These are phyloP conservation scores for Coryphaenoides rupestris DNA, from an alignment of 2,113 vertebrate genomes.

Conservation along the genomic window DNA sequence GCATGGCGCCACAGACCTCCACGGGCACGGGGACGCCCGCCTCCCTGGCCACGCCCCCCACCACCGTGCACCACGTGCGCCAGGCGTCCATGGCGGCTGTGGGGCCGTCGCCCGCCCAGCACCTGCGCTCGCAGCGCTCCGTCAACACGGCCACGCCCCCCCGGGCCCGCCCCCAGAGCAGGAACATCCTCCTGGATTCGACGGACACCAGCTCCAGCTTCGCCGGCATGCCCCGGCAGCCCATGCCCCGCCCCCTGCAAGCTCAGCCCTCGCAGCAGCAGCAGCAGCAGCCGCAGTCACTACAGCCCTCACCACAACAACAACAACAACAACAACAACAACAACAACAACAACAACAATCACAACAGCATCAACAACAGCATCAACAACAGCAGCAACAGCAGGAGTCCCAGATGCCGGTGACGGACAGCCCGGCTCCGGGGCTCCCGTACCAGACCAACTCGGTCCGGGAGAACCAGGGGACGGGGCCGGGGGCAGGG, in stretches of 20 bases:
- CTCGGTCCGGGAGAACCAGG: conserved; percentile 67
- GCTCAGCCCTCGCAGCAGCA: conserved; percentile 51
- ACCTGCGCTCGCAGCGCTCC: conserved; percentile 73
- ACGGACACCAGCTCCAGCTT: conserved; percentile 80
- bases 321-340: conserved; percentile 25
- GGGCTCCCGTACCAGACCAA: conserved; percentile 77
- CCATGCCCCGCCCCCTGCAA: conserved; percentile 36
- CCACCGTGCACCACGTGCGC: conserved; percentile 71
- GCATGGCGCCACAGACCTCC: conserved; percentile 63
- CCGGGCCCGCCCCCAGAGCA: conserved; percentile 85
- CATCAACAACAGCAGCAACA: conserved; percentile 39
- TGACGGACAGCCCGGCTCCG: conserved; percentile 81
- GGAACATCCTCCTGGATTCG: conserved; percentile 86
- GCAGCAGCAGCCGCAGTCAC: conserved; percentile 56
- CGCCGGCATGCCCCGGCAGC: conserved; percentile 58
- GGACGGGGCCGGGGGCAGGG: conserved; percentile 27
- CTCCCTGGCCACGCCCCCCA: conserved; percentile 74
- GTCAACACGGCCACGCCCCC: conserved; percentile 76
- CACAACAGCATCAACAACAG: not conserved
- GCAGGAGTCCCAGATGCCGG: conserved; percentile 76
- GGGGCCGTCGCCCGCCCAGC: conserved; percentile 52
- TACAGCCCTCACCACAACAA: conserved; percentile 67
- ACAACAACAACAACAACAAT: not conserved
- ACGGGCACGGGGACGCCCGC: conserved; percentile 71
- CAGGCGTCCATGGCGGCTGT: conserved; percentile 63